Percentiles rank a stretch among this genome's conserved stretches.
These are phyloP conservation scores for Mustela nigripes DNA, from an alignment of 2,113 vertebrate species.

Conservation along the genomic window DNA sequence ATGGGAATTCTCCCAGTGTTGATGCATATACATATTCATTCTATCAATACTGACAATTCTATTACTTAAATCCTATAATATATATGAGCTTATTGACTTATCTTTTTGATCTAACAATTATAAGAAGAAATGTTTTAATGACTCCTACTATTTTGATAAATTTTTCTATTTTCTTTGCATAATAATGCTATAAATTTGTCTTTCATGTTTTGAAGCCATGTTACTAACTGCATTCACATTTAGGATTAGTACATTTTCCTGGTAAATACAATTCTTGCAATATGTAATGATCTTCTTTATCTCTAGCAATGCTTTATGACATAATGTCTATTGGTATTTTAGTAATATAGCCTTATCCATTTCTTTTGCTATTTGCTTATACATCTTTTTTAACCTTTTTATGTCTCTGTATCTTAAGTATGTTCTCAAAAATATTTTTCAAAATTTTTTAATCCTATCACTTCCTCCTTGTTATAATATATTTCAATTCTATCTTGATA, in stretches of 20 bases:
- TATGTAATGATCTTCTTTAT: not conserved
- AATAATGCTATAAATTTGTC: not conserved
- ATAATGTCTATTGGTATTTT: not conserved
- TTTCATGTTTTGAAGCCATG: not conserved
- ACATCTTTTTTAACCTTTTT: not conserved
- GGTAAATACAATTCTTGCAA: not conserved
- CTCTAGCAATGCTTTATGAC: not conserved
- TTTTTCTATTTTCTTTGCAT: not conserved
- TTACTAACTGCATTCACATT: slow-evolving; percentile 16
- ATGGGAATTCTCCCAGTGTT: not conserved
- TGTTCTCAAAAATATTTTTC: not conserved
- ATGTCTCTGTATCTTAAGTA: not conserved
- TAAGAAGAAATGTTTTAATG: not conserved
- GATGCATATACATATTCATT: not conserved
- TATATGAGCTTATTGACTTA: not conserved
- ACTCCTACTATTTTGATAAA: not conserved
- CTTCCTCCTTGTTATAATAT: not conserved
- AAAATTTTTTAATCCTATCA: slow-evolving; percentile 36
- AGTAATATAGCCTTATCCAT: not conserved
- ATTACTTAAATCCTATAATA: not conserved
- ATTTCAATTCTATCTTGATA: slow-evolving; percentile 8
- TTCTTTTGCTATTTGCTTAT: not conserved
- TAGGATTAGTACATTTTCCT: not conserved
- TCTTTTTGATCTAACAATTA: not conserved
- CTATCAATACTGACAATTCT: not conserved